Percentiles rank a stretch among this genome's conserved stretches.
These are phyloP conservation scores for Bombus impatiens DNA, from an alignment of 1,140 invertebrate genomes.

Conservation along the genomic window DNA sequence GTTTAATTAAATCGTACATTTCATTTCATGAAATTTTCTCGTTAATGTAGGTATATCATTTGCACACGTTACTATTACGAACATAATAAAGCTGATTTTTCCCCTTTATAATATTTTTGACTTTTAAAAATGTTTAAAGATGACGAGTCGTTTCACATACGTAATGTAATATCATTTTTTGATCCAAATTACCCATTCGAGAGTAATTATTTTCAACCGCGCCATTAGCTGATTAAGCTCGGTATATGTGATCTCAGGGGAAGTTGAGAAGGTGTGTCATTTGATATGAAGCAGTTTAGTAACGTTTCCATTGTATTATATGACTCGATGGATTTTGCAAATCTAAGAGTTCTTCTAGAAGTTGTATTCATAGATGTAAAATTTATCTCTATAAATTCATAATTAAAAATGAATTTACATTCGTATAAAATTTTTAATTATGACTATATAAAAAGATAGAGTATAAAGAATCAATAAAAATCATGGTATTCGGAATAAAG, in stretches of 20 bases:
- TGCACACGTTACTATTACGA: neutral
- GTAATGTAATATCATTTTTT: neutral
- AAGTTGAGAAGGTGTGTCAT: slow-evolving; percentile 43
- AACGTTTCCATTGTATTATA: neutral
- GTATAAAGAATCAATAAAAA: neutral
- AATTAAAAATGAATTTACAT: no score
- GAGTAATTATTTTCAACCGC: slow-evolving; percentile 16
- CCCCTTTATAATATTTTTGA: no score
- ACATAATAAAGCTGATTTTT: neutral
- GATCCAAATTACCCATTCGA: neutral
- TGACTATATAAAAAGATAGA: neutral
- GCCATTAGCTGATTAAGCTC: slow-evolving; percentile 69
- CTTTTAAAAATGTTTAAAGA: neutral
- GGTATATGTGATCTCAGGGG: slow-evolving; percentile 34
- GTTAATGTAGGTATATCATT: neutral
- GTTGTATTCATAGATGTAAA: no score
- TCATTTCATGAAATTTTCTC: slow-evolving; percentile 6
- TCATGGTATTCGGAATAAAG: no score
- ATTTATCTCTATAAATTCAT: no score
- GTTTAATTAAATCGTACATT: slow-evolving; percentile 44
- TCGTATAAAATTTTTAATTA: no score
- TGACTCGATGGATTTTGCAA: neutral
- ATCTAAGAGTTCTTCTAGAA: neutral
- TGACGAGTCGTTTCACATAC: neutral
- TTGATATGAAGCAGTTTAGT: slow-evolving; percentile 13